Evolutionary conservation across 2,888 invertebrate genomes (phyloP).

Genomic region (Temnothorax unifasciatus): DNA sequence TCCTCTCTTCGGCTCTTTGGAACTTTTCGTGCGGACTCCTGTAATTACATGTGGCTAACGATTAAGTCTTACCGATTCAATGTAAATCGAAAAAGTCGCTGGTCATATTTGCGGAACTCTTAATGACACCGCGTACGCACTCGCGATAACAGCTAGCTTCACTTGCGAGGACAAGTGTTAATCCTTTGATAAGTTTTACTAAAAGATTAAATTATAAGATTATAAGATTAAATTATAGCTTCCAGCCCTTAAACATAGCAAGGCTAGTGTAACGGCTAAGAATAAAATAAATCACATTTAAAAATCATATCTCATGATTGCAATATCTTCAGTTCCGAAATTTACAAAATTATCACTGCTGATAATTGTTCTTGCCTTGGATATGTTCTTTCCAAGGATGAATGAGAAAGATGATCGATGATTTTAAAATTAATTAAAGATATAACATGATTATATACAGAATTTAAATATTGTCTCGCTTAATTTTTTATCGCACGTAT

Average conservation of each 20-base stretch:
- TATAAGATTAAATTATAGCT: slow-evolving; percentile 13
- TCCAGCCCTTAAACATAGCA: not conserved
- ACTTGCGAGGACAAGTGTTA: not conserved
- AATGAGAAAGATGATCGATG: not conserved
- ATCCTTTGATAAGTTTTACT: slow-evolving; percentile 21
- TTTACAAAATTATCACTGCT: not conserved
- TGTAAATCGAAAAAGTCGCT: not conserved
- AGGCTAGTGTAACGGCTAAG: not conserved
- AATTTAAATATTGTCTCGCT: not conserved
- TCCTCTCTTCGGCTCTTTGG: slow-evolving; percentile 86
- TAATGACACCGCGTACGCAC: not conserved
- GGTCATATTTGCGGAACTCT: not conserved
- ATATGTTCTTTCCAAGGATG: not conserved
- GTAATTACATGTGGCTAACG: slow-evolving; percentile 72
- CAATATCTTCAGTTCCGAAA: not conserved
- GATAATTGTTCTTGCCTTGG: not conserved
- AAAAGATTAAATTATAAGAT: not conserved
- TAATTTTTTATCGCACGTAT: not conserved
- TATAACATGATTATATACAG: not conserved
- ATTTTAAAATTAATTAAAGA: not conserved
- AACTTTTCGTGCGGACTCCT: slow-evolving; percentile 87
- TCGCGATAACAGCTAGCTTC: not conserved
- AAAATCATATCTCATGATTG: slow-evolving; percentile 8
- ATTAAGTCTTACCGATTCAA: slow-evolving; percentile 38
- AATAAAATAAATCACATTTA: not conserved